Evolutionary conservation across 2,797 vertebrate species (phyloP), one percentile per base, ranked within the genome.

Genomic region (Centropyge bicolor): DNA sequence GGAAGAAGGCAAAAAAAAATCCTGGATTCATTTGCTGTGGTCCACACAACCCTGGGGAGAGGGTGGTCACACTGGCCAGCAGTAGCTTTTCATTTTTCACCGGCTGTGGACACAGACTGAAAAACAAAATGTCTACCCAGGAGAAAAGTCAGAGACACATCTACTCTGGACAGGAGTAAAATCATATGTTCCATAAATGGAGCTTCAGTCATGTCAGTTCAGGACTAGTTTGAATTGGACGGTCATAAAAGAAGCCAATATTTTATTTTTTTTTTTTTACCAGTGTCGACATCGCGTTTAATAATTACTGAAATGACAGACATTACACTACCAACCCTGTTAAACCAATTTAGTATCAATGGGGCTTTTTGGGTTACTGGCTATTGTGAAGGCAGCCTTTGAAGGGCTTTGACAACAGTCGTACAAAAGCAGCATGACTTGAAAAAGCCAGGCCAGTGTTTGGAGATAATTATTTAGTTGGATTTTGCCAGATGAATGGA

Each of bases 261-360:
- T 71, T 16, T 49, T 64, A n/a, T n/a, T n/a, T 31, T 31, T 31
- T 31, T 31, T 31, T 31, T 74, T 67, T 57, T 46, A 38, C 40
- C 49, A 12, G 16, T 3, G 1, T 60, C 43, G 78, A 69, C 24
- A 19, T 43, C 75, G 56, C 61, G 51, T 41, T 48, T 52, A 43
- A 80, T 74, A 75, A 76, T 74, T 59, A 67, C 27, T 48, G 36
- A 76, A 84, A 78, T 63, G 40, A 55, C 48, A 72, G 65, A 65
- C 43, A 78, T 71, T 82, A 81, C 20, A 51, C 46, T 49, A 62
- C 49, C 36, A n/a, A 6, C 31, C 43, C 27, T 40, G 4, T 76
- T 16, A 62, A 61, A 54, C 41, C n/a, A 78, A 80, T 74, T 77
- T 48, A 51, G 51, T 27, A 46, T 48, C 35, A 74, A 43, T 66